Evolutionary conservation across 2,113 vertebrate species (phyloP).

Genomic region (Rhinoptilus africanus): DNA sequence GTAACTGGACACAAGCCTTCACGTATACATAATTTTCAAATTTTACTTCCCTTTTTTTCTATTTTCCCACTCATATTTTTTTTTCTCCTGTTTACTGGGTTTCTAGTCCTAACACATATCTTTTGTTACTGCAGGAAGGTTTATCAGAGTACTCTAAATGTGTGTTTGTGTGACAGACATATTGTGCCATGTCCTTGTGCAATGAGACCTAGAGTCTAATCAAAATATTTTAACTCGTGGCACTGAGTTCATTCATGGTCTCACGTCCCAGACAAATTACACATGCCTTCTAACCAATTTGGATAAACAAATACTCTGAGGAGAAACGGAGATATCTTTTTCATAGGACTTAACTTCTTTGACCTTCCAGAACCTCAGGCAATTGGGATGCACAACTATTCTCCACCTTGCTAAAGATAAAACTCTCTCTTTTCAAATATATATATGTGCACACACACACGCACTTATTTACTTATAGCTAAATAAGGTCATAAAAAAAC

Average conservation of each 20-base stretch:
- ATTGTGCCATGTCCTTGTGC: not conserved
- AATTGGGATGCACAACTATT: slow-evolving; percentile 42
- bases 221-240: not conserved
- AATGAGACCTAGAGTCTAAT: not conserved
- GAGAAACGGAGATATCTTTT: not conserved
- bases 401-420: slow-evolving; percentile 61
- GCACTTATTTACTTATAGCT: slow-evolving; percentile 46
- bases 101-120: not conserved
- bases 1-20: not conserved
- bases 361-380: slow-evolving; percentile 62
- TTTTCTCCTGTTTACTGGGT: not conserved
- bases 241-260: not conserved
- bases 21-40: not conserved
- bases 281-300: not conserved
- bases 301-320: not conserved
- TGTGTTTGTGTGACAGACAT: not conserved
- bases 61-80: not conserved
- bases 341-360: not conserved
- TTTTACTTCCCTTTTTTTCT: not conserved
- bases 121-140: not conserved
- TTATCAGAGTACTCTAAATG: not conserved
- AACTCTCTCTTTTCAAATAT: slow-evolving; percentile 24
- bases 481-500: slow-evolving; percentile 74
- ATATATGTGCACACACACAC: not conserved
- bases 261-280: not conserved